Base-by-base conservation (phyloP, 92 coral and sea anemone genomes). In the Hydrozoanthus gracilis region DNA sequence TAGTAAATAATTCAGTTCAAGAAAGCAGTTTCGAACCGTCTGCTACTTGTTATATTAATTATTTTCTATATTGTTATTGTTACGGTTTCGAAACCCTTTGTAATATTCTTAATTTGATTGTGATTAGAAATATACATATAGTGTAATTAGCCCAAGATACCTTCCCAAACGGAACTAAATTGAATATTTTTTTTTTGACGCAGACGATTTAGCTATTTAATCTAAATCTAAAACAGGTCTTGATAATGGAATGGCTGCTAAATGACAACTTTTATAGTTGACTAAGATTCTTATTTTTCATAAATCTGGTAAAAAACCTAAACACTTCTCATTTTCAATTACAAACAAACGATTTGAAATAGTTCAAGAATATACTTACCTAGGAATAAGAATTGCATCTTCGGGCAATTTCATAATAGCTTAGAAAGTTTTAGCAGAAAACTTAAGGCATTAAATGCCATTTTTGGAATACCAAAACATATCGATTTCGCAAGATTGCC, bases 391-490 rank as follows among this genome's bases (percentile, higher is more conserved):
- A 64, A 64, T 64, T 64, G 3, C 70, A 11, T 64, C 70, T 64
- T 64, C 70, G 16, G 70, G 70, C 1, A 64, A 2, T 64, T 64
- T 64, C 16, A 11, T 4, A 3, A 20, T 62, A 62, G 69, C 69
- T 62, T 18, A 62, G n/a, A 62, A 62, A 62, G n/a, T 62, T 9
- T 62, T 62, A 62, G 69, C 69, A 62, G 69, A 62, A n/a, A n/a
- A n/a, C n/a, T n/a, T n/a, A n/a, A n/a, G n/a, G n/a, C n/a, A n/a
- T n/a, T n/a, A n/a, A n/a, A n/a, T n/a, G n/a, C n/a, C n/a, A n/a
- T n/a, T n/a, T n/a, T n/a, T n/a, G n/a, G n/a, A n/a, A n/a, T n/a
- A n/a, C n/a, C n/a, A n/a, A n/a, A 62, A 62, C 69, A 62, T 18
- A 62, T 62, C n/a, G 69, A 62, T 62, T 62, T 62, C n/a, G 9